phyloP scores from a whole-genome alignment of 2,797 vertebrate genomes.

The Falco concolor region DNA sequence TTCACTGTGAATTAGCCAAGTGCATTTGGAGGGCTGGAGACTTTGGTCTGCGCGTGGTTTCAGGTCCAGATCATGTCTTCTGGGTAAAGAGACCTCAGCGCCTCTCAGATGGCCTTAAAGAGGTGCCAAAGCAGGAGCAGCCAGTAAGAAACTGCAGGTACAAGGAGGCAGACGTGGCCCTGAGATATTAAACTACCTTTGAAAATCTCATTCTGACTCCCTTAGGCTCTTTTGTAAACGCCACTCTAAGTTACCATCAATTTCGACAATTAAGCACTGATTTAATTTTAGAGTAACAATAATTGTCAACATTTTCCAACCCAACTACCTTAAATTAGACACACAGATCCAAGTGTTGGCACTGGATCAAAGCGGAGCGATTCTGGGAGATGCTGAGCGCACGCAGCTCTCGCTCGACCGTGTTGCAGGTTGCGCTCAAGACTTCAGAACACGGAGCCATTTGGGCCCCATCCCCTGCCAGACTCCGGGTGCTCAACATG shows the following conservation, averaged over 20 bases:
- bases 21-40: not conserved
- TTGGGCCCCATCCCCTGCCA: constrained; percentile 6
- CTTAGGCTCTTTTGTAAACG: constrained; percentile 25
- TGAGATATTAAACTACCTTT: constrained; percentile 26
- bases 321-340: constrained; percentile 49
- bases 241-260: constrained; percentile 54
- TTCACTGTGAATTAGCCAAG: constrained; percentile 24
- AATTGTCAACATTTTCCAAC: constrained; percentile 61
- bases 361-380: not conserved
- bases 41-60: not conserved
- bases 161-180: not conserved
- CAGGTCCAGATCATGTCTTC: not conserved
- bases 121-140: not conserved
- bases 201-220: constrained; percentile 34
- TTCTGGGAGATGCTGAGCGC: constrained; percentile 7
- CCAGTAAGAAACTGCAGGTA: not conserved
- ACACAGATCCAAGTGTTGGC: not conserved
- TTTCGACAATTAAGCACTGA: constrained; percentile 53
- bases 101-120: not conserved
- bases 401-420: not conserved
- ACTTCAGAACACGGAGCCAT: not conserved
- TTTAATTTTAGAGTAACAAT: constrained; percentile 64
- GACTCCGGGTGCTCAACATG: not conserved
- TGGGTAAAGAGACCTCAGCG: not conserved
- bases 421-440: not conserved